These are phyloP conservation scores for Astreopora myriophthalma DNA, from an alignment of 64 coral and sea anemone species.

Conservation along the genomic window DNA sequence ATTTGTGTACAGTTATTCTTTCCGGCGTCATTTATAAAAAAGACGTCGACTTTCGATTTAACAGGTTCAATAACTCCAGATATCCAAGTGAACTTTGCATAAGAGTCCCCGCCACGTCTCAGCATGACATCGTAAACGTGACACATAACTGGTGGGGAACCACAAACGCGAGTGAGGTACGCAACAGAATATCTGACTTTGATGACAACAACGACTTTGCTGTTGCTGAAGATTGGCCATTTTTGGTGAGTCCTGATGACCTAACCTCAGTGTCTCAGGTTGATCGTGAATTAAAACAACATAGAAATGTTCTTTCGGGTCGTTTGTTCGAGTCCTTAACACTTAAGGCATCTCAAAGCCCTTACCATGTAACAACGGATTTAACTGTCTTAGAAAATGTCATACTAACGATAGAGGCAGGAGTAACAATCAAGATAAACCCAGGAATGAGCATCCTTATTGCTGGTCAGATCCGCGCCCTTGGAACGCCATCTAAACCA, in stretches of 20 bases:
- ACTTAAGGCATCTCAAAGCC: conserved; percentile 42
- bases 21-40: conserved; percentile 51
- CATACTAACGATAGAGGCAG: conserved; percentile 61
- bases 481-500: conserved; percentile 51
- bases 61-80: conserved; percentile 50
- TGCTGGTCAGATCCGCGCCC: conserved; percentile 58
- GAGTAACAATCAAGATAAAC: conserved; percentile 46
- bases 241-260: conserved; percentile 26
- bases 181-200: conserved; percentile 70
- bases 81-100: conserved; percentile 64
- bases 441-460: conserved; percentile 73
- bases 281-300: not conserved
- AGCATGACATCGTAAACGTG: conserved; percentile 20
- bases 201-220: conserved; percentile 72
- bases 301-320: conserved; percentile 20
- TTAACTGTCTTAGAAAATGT: conserved; percentile 57
- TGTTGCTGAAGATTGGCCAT: conserved; percentile 36
- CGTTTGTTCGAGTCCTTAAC: conserved; percentile 51
- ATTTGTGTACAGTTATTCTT: conserved; percentile 14
- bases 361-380: conserved; percentile 71
- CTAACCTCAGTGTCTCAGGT: not conserved
- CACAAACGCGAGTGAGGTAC: not conserved
- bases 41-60: conserved; percentile 1
- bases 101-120: not conserved
- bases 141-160: conserved; percentile 88